phyloP scores from a whole-genome alignment of 2,797 vertebrate species.

The Periparus ater region DNA sequence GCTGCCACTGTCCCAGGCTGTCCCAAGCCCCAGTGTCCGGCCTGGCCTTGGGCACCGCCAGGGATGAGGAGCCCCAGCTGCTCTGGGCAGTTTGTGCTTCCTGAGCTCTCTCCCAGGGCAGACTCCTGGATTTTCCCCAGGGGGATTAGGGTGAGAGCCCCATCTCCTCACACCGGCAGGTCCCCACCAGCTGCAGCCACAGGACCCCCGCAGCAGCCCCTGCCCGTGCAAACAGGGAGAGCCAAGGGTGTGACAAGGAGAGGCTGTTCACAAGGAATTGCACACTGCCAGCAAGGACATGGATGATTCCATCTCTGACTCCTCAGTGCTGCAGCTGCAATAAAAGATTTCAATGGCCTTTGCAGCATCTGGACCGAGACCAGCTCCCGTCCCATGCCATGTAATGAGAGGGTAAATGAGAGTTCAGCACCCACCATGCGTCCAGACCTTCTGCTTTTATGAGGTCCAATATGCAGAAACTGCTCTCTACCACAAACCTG shows the following conservation, averaged over 20 bases:
- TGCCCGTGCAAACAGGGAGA: not conserved
- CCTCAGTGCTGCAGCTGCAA: not conserved
- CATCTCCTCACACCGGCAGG: rapidly evolving
- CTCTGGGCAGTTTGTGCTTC: rapidly evolving
- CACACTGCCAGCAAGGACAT: rapidly evolving
- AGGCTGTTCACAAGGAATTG: not conserved
- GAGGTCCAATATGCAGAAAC: constrained; percentile 26
- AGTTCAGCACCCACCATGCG: not conserved
- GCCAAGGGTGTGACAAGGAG: not conserved
- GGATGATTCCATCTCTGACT: not conserved
- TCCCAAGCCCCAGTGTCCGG: rapidly evolving
- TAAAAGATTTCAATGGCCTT: not conserved
- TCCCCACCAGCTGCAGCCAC: not conserved
- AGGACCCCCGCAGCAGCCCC: rapidly evolving
- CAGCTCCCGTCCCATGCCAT: not conserved
- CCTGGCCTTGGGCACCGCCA: not conserved
- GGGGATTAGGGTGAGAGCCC: not conserved
- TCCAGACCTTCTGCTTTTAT: constrained; percentile 10
- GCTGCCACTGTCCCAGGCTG: not conserved
- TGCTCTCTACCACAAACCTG: constrained; percentile 27
- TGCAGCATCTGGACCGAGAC: not conserved
- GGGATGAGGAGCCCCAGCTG: not conserved
- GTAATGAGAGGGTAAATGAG: constrained; percentile 11
- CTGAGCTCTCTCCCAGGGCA: not conserved
- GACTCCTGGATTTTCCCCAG: not conserved